Evolutionary conservation across 2,797 vertebrate genomes (phyloP).

Genomic region (Pogoniulus pusillus): DNA sequence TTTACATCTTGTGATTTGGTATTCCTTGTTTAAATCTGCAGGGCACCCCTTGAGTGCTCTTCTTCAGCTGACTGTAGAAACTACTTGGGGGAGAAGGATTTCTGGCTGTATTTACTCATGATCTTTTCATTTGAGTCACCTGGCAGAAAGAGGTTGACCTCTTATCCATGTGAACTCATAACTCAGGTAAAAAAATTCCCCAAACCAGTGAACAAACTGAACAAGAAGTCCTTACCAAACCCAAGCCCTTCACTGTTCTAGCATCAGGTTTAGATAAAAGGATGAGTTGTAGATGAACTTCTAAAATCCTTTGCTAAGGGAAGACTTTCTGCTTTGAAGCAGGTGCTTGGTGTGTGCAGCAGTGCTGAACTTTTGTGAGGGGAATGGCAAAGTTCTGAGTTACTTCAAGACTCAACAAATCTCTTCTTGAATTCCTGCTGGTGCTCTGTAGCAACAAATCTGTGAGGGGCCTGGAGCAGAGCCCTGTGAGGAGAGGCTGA

Average conservation of each 20-base stretch:
- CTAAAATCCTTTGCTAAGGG: neutral
- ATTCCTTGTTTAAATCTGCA: constrained; percentile 4
- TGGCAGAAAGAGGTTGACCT: neutral
- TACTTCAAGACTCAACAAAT: neutral
- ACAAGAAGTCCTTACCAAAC: rapidly evolving
- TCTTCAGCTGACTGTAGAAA: constrained; percentile 11
- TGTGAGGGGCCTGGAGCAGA: no score
- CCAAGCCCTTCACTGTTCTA: neutral
- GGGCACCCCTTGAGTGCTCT: neutral
- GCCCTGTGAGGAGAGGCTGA: no score
- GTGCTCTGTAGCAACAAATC: no score
- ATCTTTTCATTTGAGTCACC: neutral
- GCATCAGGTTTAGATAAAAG: neutral
- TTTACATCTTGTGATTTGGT: neutral
- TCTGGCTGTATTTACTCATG: neutral
- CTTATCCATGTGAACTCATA: neutral
- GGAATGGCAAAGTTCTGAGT: neutral
- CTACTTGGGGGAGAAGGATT: neutral
- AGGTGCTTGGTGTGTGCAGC: neutral
- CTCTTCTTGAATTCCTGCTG: neutral
- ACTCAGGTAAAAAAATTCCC: neutral
- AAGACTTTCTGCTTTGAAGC: neutral
- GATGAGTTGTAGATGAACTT: neutral
- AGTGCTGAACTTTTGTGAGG: neutral
- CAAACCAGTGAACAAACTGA: neutral